Evolutionary conservation across 2,888 invertebrate species (phyloP).

Genomic region (Smittia aterrima): DNA sequence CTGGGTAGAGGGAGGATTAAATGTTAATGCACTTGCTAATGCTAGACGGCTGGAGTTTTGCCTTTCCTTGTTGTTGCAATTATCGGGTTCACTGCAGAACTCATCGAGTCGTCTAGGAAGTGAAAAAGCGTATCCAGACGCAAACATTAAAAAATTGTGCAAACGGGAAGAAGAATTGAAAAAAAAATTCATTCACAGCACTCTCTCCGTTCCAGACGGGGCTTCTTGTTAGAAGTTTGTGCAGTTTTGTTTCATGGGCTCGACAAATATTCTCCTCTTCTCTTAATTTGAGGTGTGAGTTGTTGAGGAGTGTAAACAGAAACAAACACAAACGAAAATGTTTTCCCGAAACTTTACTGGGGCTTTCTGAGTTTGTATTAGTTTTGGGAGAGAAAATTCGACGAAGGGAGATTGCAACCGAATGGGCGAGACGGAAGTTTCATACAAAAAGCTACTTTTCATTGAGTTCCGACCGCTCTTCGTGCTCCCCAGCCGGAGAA

Average conservation of each 20-base stretch:
- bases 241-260: neutral
- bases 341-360: slow-evolving; percentile 1
- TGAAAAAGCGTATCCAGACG: neutral
- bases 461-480: too few species aligned
- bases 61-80: neutral
- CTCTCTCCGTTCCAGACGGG: slow-evolving; percentile 1
- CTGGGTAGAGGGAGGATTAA: neutral
- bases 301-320: too few species aligned
- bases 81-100: neutral
- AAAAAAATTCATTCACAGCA: slow-evolving; percentile 6
- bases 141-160: neutral
- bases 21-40: neutral
- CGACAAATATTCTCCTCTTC: neutral
- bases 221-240: neutral
- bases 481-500: slow-evolving; percentile 7
- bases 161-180: neutral
- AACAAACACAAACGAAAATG: neutral
- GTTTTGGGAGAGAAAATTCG: neutral
- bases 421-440: neutral
- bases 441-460: neutral
- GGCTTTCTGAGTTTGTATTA: neutral
- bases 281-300: neutral
- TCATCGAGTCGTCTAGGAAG: slow-evolving; percentile 7
- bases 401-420: neutral
- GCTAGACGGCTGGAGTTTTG: neutral